Conservation (phyloP, 2,888 invertebrate genomes). For the Meiosimyza decipiens region DNA sequence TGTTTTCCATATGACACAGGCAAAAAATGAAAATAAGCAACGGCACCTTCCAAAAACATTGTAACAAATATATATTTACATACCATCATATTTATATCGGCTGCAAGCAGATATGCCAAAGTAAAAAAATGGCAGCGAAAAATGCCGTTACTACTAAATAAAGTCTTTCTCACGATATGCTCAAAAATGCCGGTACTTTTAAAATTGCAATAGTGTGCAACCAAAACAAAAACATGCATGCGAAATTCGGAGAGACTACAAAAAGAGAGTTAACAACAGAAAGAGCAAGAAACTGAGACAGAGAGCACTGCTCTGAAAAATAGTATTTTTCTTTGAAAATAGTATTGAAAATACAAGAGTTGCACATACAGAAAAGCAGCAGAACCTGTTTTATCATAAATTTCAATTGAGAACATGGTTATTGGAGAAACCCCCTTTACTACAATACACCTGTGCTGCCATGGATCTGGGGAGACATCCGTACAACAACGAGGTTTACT, state of each 20-base stretch:
- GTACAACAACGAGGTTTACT: neutral
- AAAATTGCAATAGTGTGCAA: slow-evolving; percentile 50
- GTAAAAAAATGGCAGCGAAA: neutral
- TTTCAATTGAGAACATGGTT: slow-evolving; percentile 50
- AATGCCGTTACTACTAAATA: neutral
- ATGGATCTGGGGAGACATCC: too few relatives aligned
- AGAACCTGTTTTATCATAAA: slow-evolving; percentile 54
- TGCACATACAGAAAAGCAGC: neutral
- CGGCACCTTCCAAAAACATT: neutral
- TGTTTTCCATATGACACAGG: too few relatives aligned
- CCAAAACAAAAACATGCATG: slow-evolving; percentile 60
- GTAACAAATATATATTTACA: neutral
- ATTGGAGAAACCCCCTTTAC: too few relatives aligned
- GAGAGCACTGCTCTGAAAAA: neutral
- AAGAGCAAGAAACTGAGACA: neutral
- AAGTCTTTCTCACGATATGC: neutral
- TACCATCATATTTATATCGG: neutral
- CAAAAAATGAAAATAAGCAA: neutral
- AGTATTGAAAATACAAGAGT: slow-evolving; percentile 7
- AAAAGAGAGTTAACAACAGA: neutral
- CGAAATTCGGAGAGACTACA: slow-evolving; percentile 39
- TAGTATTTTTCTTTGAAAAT: neutral
- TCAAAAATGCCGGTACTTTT: slow-evolving; percentile 8
- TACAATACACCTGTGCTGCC: too few relatives aligned
- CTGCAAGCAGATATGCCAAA: neutral